Evolutionary conservation across 2,888 invertebrate genomes (phyloP).

Genomic region (Scaptomyza polygonia): DNA sequence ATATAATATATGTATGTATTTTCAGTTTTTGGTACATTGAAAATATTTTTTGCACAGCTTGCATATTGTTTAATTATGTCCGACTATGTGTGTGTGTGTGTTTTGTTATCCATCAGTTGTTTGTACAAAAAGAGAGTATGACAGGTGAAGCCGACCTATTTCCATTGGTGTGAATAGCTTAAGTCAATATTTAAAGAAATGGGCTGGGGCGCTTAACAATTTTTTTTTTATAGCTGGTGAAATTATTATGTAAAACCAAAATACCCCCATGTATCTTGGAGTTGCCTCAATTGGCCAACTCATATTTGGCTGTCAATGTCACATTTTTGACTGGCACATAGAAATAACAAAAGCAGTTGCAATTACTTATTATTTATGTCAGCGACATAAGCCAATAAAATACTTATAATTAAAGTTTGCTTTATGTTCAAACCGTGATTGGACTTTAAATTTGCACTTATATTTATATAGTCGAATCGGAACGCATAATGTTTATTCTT

Average conservation of each 20-base stretch:
- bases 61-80: conserved; percentile 60
- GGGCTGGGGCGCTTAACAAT: conserved; percentile 31
- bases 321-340: conserved; percentile 37
- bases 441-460: conserved; percentile 53
- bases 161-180: conserved; percentile 61
- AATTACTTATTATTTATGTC: conserved; percentile 70
- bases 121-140: conserved; percentile 68
- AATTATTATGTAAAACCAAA: conserved; percentile 46
- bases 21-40: conserved; percentile 35
- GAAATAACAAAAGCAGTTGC: conserved; percentile 19
- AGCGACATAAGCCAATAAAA: conserved; percentile 56
- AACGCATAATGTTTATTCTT: conserved; percentile 42
- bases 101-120: conserved; percentile 37
- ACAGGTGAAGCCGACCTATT: conserved; percentile 63
- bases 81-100: conserved; percentile 1
- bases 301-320: conserved; percentile 47
- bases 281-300: conserved; percentile 34
- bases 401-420: conserved; percentile 70
- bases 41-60: conserved; percentile 73
- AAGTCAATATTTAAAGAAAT: conserved; percentile 63
- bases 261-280: conserved; percentile 18
- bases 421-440: conserved; percentile 69
- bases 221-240: conserved; percentile 29
- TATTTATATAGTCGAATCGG: conserved; percentile 26
- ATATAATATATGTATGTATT: conserved; percentile 31